Evolutionary conservation across 2,888 invertebrate genomes (phyloP), one percentile per base, ranked within the genome.

Genomic region (Pristionchus exspectatus): DNA sequence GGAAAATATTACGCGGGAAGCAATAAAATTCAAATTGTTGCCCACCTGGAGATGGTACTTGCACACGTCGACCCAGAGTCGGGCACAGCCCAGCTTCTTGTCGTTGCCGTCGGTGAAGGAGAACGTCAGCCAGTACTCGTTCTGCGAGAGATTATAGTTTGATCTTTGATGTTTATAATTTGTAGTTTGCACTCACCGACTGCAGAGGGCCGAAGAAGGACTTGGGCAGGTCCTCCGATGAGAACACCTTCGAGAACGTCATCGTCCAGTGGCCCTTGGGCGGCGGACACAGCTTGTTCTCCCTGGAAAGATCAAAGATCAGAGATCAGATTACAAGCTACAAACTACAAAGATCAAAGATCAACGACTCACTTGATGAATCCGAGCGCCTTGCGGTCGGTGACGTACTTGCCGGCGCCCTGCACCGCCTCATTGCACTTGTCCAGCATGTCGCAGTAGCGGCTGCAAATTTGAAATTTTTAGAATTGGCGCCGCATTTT

Each of bases 111-210:
- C 94, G 81, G 94, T 95, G 93, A 95, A 95, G 12, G 94, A 94
- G 92, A 95, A 95, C 27, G 95, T 95, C 86, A 95, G 90, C 95
- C 95, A 95, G 92, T 95, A 95, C 90, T 95, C 95, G 90, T 95
- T 95, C 94, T 95, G 90, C 38, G 93, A 89, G 33, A 50, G 38
- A 38, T 50, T 50, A 9, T 27, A 27, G 54, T 50, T 81, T 81
- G 54, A 81, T 81, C 81, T 81, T 50, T 56, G 54, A 21, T 38
- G 38, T 81, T 56, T 56, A 38, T 12, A 38, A 21, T 59, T 30
- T 66, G 27, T 24, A 38, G 5, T 90, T 33, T 50, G 30, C 63
- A 33, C 84, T 88, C 33, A 94, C 94, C 90, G 95, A 95, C 92
- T 95, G 95, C 2, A 95, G 93, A 66, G 95, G 95, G 83, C 95